Base-by-base conservation (phyloP, 2,888 invertebrate species). In the Rugalucina vietnamica region DNA sequence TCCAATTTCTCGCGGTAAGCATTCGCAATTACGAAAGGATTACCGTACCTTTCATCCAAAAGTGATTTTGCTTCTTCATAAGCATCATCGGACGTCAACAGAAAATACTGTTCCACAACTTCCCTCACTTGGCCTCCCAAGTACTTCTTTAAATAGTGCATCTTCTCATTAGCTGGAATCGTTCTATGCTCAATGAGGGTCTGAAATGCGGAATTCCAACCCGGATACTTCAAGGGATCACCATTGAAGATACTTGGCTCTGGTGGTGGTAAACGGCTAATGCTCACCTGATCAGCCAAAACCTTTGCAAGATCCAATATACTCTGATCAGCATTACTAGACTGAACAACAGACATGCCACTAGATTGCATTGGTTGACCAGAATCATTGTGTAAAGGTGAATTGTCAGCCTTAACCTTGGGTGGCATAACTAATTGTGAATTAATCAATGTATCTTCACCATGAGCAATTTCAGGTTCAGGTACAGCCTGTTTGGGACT, bases 1-100 rank as follows among this genome's bases (percentile, higher is more conserved):
- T 86, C 82, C 12, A 88, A 70, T 72, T 79, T 81, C n/a, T 85
- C 81, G n/a, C 87, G 21, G 49, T 86, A 88, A 4, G 87, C 87
- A 43, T 57, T 50, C 4, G 83, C 79, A 14, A 88, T 29, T 4
- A 80, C 54, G 76, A 81, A 89, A 21, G 82, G 77, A 60, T 84
- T 77, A 18, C 89, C 88, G 43, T 77, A 89, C 24, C 88, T 29
- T 39, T 80, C 54, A 10, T 88, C 86, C 5, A 89, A 70, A 18
- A 82, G 43, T 32, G n/a, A 39, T 65, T 70, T 88, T 5, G 89
- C 89, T 34, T 81, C 77, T 27, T 65, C 60, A 74, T 75, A 89
- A 1, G 88, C 84, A 18, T 60, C 49, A 36, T 82, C 82, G n/a
- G 87, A 74, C 1, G 79, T 1, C 3, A 89, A 27, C 12, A 85